Evolutionary conservation across 2,797 vertebrate species (phyloP), one percentile per base, ranked within the genome.

Genomic region (Knipowitschia caucasica): DNA sequence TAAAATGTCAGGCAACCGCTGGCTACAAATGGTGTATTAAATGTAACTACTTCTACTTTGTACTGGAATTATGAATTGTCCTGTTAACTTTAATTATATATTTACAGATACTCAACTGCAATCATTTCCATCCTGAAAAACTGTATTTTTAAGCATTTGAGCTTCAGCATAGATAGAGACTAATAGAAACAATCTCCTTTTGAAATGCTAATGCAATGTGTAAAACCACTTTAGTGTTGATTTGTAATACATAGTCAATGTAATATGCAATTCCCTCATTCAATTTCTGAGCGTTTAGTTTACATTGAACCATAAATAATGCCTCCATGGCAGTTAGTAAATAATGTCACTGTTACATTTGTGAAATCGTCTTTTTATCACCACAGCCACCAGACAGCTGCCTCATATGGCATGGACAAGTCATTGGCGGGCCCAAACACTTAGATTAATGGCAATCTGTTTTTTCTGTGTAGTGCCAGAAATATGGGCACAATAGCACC

Each of bases 301-400:
- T 64, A 64, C 56, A 75, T 44, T 64, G 30, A 63, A 53, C 30
- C 25, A 53, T 75, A 27, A 70, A 75, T 75, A 64, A 78, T 78
- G 8, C 29, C 69, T 68, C 35, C 53, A 39, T 24, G 21, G 39
- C 20, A 78, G 38, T 59, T 50, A 56, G 17, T 63, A 36, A 70
- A 42, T 66, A 45, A 33, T 53, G 33, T 56, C 54, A 21, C 46
- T 38, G 20, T 40, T 64, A 21, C 26, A 31, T 69, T 66, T 39
- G 61, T 45, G 55, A 26, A 38, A 50, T 30, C 42, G 61, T 55
- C 39, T 46, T 62, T 69, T 67, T 66, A 57, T 62, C 34, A 52
- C 17, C 12, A 0, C 62, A 52, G 53, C 29, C 54, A 59, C 29
- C 53, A 57, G 36, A 10, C 52, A 51, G 47, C 23, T 53, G 20